A percentile compares a stretch with the other conserved stretches of the same genome.
Conservation (phyloP, 2,113 vertebrate species). For the Peromyscus polionotus region DNA sequence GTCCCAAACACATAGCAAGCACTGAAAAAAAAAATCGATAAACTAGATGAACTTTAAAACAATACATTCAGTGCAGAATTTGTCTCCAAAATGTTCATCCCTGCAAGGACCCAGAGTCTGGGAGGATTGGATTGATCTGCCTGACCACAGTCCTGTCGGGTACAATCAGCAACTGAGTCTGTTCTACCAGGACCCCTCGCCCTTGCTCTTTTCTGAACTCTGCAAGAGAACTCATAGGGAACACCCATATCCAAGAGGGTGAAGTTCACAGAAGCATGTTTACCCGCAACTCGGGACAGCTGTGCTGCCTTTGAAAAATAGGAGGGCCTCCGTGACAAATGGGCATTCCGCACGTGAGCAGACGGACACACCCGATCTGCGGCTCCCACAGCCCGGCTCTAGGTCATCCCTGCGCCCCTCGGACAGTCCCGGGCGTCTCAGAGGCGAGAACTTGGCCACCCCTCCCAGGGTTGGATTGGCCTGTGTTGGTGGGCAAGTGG, state of each 20-base stretch:
- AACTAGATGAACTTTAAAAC: constrained; percentile 6
- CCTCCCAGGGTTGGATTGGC: no score
- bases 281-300: constrained; percentile 27
- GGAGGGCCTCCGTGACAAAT: constrained; percentile 22
- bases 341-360: constrained; percentile 55
- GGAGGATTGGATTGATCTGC: accelerated
- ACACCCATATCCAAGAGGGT: neutral
- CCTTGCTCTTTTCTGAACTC: neutral
- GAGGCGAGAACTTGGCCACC: neutral
- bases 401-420: neutral
- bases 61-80: neutral
- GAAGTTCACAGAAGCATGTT: constrained; percentile 17
- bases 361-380: neutral
- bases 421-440: neutral
- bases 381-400: neutral
- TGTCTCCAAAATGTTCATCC: neutral
- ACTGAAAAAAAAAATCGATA: neutral
- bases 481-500: no score
- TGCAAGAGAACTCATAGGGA: neutral
- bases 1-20: neutral
- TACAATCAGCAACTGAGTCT: neutral
- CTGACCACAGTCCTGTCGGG: neutral
- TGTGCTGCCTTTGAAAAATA: neutral
- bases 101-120: neutral
- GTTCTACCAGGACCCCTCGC: neutral